Evolutionary conservation across 2,797 vertebrate species (phyloP).

Genomic region (Lacerta viridis): DNA sequence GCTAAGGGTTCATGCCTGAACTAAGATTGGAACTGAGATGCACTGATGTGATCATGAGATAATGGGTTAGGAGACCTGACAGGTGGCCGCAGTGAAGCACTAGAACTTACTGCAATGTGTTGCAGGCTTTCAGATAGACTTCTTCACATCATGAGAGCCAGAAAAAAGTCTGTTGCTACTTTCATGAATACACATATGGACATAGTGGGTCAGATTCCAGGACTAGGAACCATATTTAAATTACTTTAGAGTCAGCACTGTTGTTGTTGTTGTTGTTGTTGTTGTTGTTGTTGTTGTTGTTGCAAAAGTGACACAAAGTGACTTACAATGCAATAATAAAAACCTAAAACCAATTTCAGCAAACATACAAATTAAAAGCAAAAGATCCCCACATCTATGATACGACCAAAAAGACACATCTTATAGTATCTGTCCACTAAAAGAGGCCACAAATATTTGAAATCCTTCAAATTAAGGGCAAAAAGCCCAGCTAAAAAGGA

Average conservation of each 20-base stretch:
- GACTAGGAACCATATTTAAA: not conserved
- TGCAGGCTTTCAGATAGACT: not conserved
- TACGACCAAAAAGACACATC: too few species aligned
- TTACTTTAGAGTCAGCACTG: not conserved
- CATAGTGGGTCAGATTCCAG: not conserved
- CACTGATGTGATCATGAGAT: not conserved
- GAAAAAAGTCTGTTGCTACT: not conserved
- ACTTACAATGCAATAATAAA: too few species aligned
- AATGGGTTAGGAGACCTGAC: not conserved
- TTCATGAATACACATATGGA: not conserved
- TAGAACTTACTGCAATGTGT: not conserved
- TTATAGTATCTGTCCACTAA: too few species aligned
- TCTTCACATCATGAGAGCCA: not conserved
- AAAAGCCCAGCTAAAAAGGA: too few species aligned
- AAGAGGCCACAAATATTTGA: too few species aligned
- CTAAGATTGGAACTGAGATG: not conserved
- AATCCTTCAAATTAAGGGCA: too few species aligned
- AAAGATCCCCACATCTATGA: too few species aligned
- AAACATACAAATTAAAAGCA: too few species aligned
- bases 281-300: too few species aligned
- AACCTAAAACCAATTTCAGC: too few species aligned
- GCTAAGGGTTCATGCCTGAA: not conserved
- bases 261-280: not conserved
- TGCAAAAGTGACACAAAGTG: too few species aligned
- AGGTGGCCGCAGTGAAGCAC: not conserved